Base-by-base conservation (phyloP, 2,888 invertebrate species). In the Liodrosophila aerea region DNA sequence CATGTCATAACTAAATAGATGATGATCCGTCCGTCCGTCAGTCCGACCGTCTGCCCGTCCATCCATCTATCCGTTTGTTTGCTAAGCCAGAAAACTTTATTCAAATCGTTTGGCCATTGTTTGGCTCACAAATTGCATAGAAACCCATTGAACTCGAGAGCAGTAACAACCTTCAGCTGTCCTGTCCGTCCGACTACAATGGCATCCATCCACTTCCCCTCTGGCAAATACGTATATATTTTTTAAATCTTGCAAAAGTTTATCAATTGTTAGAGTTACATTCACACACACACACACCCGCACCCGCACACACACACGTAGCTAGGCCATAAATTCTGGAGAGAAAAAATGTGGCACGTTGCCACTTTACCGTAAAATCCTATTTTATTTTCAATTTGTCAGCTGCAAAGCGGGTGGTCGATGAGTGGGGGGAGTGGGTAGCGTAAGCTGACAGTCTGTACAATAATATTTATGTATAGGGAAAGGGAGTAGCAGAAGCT, bases 351-450 rank as follows among this genome's bases (percentile, higher is more conserved):
- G 65, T 52, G 36, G 54, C 64, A 52, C 39, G 51, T 71, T 64
- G 64, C 75, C 67, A 64, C 67, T 64, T 70, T 59, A 63, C 65
- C 66, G 71, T 75, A 66, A 81, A 82, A 82, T 82, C 73, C 73
- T 64, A 82, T 75, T 78, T 82, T 82, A 82, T 78, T 78, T 78
- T 76, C 76, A 82, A 78, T 78, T 82, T 78, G 82, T 75, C 78
- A 77, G 60, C 49, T 36, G 31, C 36, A 22, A 22, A 22, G 7
- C 39, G n/a, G n/a, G n/a, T n/a, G n/a, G 2, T 36, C 9, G 8
- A 9, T 13, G 34, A 7, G 13, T 34, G 34, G 34, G n/a, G 56
- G 45, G 44, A 29, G 47, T 15, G 12, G 18, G 22, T 40, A 53
- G 64, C 59, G 47, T 52, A 71, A 71, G 71, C 71, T 63, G 71